A percentile compares a stretch with the other conserved stretches of the same genome.
These are phyloP conservation scores for Gerris buenoi DNA, from an alignment of 1,140 invertebrate species.

Conservation along the genomic window DNA sequence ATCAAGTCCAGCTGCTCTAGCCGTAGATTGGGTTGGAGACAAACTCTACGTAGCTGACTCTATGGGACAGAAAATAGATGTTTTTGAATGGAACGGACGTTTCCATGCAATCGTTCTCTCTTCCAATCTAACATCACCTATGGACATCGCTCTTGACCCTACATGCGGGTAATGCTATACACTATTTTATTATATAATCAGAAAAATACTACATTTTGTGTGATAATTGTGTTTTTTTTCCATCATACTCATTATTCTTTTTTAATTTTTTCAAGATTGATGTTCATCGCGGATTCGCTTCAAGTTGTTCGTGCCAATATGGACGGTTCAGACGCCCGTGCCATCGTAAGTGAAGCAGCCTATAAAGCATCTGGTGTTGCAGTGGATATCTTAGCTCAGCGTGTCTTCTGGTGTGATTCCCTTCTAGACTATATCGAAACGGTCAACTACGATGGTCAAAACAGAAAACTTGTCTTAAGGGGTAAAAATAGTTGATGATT, in stretches of 20 bases:
- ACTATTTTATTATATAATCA: no score
- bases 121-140: slow-evolving; percentile 76
- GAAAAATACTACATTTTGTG: no score
- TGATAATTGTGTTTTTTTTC: no score
- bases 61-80: slow-evolving; percentile 81
- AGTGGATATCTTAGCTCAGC: slow-evolving; percentile 68
- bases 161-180: slow-evolving; percentile 46
- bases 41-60: slow-evolving; percentile 91
- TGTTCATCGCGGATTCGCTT: slow-evolving; percentile 89
- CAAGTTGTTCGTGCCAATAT: slow-evolving; percentile 77
- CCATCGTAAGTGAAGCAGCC: slow-evolving; percentile 77
- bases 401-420: slow-evolving; percentile 93
- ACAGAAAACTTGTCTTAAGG: slow-evolving; percentile 58
- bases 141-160: slow-evolving; percentile 83
- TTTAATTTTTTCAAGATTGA: slow-evolving; percentile 33
- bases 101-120: slow-evolving; percentile 78
- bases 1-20: slow-evolving; percentile 76
- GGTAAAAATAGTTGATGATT: no score
- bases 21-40: slow-evolving; percentile 93
- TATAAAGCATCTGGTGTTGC: slow-evolving; percentile 78
- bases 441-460: slow-evolving; percentile 80
- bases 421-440: slow-evolving; percentile 94
- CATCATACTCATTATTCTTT: background rate
- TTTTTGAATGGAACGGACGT: slow-evolving; percentile 72
- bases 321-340: slow-evolving; percentile 67